Evolutionary conservation across 2,113 vertebrate genomes (phyloP), one percentile per base, ranked within the genome.

Genomic region (Rousettus leschenaultii): DNA sequence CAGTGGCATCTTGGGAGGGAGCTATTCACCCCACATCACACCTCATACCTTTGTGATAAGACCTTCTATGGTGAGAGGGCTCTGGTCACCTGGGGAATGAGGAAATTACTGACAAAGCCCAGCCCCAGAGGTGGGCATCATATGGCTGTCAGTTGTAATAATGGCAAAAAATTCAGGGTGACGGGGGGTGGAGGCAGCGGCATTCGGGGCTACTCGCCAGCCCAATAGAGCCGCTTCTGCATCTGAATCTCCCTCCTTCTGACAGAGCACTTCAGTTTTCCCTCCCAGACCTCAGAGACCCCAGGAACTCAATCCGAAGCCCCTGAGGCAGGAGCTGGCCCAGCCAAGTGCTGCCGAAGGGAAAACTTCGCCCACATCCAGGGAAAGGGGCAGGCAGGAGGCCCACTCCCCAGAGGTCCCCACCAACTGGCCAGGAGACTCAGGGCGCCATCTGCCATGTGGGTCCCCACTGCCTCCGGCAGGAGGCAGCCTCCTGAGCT

Each of bases 111-210:
- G 79, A 48, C 28, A 30, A 10, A 16, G 48, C 33, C 24, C 53
- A 43, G 33, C 48, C 43, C 68, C 43, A 13, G 16, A n/a, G 22
- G 26, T 1, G 3, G 16, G 59, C 40, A 28, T 75, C 22, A 22
- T 15, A 19, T 33, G 65, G 53, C 15, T 0, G 9, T n/a, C 0
- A 3, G 30, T 2, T 11, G 30, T 38, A 19, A 30, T 22, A n/a
- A 22, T 4, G 1, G 63, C 51, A 43, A 88, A 66, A 48, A 24
- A 7, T 35, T 3, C 35, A 15, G 40, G 21, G 30, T 15, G 26
- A 33, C n/a, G 1, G 55, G 30, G 48, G 48, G 13, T 51, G 1
- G 21, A 30, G n/a, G 77, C 40, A 12, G 26, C 1, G 0, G 1
- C 3, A 6, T 13, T 51, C 63, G 21, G 28, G 30, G 86, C 40